phyloP scores from a whole-genome alignment of 2,888 invertebrate genomes.

The Trissoscelio sp. region DNA sequence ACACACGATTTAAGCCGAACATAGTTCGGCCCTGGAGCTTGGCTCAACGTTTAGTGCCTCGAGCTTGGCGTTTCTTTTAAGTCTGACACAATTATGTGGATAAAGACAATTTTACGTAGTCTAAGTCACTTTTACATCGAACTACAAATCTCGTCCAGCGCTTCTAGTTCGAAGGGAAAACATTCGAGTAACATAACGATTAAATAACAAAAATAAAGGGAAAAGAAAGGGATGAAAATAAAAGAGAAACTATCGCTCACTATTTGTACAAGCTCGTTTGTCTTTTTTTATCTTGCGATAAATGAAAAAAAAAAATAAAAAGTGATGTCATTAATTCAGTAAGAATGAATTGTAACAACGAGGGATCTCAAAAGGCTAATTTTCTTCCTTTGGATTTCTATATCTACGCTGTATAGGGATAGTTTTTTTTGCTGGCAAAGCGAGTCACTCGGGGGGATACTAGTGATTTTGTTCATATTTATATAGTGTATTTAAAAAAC shows the following conservation, averaged over 20 bases:
- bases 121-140: constrained; percentile 65
- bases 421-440: constrained; percentile 59
- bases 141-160: constrained; percentile 64
- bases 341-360: constrained; percentile 54
- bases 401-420: constrained; percentile 54
- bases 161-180: constrained; percentile 51
- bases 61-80: constrained; percentile 71
- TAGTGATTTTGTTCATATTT: constrained; percentile 77
- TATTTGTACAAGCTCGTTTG: constrained; percentile 69
- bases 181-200: constrained; percentile 2
- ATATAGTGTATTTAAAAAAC: constrained; percentile 77
- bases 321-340: constrained; percentile 41
- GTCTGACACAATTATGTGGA: constrained; percentile 64
- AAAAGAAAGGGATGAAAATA: constrained; percentile 1
- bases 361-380: constrained; percentile 72
- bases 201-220: not conserved
- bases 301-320: constrained; percentile 34
- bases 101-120: constrained; percentile 58
- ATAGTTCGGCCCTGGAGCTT: constrained; percentile 69
- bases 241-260: constrained; percentile 58
- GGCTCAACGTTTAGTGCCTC: constrained; percentile 77
- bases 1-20: constrained; percentile 80
- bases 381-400: constrained; percentile 69
- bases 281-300: constrained; percentile 13
- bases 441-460: constrained; percentile 72